Base-by-base conservation (phyloP, 2,888 invertebrate genomes). In the Thymelicus sylvestris region DNA sequence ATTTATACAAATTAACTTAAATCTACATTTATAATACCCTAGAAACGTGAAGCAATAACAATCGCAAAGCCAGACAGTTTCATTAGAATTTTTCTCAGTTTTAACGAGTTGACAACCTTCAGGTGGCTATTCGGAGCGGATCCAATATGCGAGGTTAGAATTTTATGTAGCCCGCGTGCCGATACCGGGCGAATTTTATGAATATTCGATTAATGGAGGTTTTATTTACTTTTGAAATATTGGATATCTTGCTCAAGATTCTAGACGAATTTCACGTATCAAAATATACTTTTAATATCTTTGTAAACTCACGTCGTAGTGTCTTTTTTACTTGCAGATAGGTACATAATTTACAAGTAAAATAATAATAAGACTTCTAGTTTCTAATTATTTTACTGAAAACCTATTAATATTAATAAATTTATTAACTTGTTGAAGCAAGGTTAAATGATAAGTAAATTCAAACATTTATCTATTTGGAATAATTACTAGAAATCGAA, bases 121-220 rank as follows among this genome's bases (percentile, higher is more conserved):
- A 63, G 8, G 55, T 67, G 62, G 64, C 64, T 66, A 74, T 64
- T 62, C 67, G 67, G 65, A 72, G 67, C 71, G 60, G 57, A 73
- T 74, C 69, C 69, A 63, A 61, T 69, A 71, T 72, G 65, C 69
- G 67, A 72, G 60, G 72, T 74, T 78, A 71, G 72, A 72, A 74
- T 77, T 75, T 75, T 74, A 75, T 73, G 75, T 75, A 74, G 73
- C 72, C 71, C 72, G 69, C 68, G 68, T 73, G 52, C 62, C 41
- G 39, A 65, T 50, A 48, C 15, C 63, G 65, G 66, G 61, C 52
- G 72, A 66, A 50, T 65, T 55, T 52, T 62, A 67, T 57, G 67
- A 70, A 70, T 72, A 65, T 50, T 59, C 64, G 64, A 65, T 52
- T 67, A 67, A 72, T 47, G 61, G 63, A 64, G 52, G 57, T 67